Evolutionary conservation across 2,888 invertebrate genomes (phyloP), one percentile per base, ranked within the genome.

Genomic region (Leptinotarsa juncta): DNA sequence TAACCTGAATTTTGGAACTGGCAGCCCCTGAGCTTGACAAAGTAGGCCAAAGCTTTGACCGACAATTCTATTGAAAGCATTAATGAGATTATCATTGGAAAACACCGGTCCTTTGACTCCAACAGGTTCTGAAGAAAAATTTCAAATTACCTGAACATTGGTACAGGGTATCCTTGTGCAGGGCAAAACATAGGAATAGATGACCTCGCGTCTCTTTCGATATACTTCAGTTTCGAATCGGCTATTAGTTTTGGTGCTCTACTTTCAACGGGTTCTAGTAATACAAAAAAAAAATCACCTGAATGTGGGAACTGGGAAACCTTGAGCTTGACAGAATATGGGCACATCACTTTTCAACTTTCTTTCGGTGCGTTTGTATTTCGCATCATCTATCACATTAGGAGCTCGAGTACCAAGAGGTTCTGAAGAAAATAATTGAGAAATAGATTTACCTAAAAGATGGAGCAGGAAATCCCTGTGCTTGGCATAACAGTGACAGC

Each of bases 21-120:
- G 94, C 87, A 90, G 92, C 12, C 91, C 93, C 86, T 94, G 93
- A 66, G 93, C 92, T 84, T 92, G 92, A 85, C 93, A 94, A 70
- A 93, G 87, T 76, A 93, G 86, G 18, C 91, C 90, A 83, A 93
- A 89, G 75, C 90, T 89, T 70, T 89, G 87, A 20, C 87, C 65
- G 49, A 32, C 60, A 70, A 88, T 84, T 93, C 91, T 85, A 91
- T 92, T 55, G 87, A 93, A 93, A 87, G 92, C 92, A 81, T 92
- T 91, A 86, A 91, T 91, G 86, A 93, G 91, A 78, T 92, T 90
- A 83, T 93, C 93, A 81, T 91, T 91, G 74, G 93, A 92, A 87
- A 94, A 92, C 81, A 92, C 91, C 75, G 94, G 94, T 81, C 92
- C 91, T 88, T 93, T 94, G 82, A 92, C 92, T 86, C 93, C 93